These are phyloP conservation scores for Amblyornis subalaris DNA, from an alignment of 2,113 vertebrate genomes.

Conservation along the genomic window DNA sequence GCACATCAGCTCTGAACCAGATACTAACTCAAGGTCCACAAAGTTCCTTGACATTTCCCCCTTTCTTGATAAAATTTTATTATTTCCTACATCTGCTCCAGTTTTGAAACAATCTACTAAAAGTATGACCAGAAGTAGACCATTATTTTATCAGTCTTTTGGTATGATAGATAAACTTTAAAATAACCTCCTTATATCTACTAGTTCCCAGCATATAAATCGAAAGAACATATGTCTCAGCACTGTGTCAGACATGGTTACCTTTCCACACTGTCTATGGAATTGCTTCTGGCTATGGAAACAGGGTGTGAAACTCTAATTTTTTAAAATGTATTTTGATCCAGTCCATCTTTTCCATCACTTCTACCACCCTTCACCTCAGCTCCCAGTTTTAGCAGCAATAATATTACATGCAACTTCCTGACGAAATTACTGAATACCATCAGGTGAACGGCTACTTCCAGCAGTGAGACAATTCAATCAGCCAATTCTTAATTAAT, in stretches of 20 bases:
- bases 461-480: neutral
- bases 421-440: neutral
- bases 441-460: neutral
- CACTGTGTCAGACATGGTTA: neutral
- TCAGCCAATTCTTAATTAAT: neutral
- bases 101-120: neutral
- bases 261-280: neutral
- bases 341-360: neutral
- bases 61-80: neutral
- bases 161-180: neutral
- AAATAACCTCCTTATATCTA: neutral
- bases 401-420: neutral
- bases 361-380: neutral
- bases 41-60: neutral
- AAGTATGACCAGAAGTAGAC: neutral
- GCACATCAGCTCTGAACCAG: neutral
- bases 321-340: neutral
- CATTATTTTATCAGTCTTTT: neutral
- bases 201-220: neutral
- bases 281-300: neutral
- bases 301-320: neutral
- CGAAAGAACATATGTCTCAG: neutral
- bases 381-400: neutral
- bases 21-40: neutral
- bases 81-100: neutral